phyloP scores from a whole-genome alignment of 2,888 invertebrate genomes.

The Ochropacha duplaris region DNA sequence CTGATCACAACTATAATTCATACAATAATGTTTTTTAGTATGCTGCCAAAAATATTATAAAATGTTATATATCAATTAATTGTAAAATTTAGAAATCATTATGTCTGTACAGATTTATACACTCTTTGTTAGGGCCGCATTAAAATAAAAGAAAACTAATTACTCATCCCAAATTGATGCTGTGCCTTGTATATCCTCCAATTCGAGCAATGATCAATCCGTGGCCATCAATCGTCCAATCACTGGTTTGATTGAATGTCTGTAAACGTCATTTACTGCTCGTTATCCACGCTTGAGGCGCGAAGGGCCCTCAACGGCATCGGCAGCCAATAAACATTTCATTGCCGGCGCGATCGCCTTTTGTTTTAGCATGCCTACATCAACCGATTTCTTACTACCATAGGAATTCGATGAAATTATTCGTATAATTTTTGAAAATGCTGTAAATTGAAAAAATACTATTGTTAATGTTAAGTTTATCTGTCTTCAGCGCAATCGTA shows the following conservation, averaged over 20 bases:
- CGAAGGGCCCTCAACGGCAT: conserved; percentile 39
- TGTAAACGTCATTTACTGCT: conserved; percentile 65
- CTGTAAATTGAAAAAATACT: too few species aligned
- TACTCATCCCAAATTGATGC: conserved; percentile 34
- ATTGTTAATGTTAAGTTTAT: too few species aligned
- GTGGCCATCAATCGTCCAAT: conserved; percentile 54
- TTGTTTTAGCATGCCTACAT: conserved; percentile 33
- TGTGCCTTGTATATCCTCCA: conserved; percentile 37
- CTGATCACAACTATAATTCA: neutral
- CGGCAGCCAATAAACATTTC: conserved; percentile 62
- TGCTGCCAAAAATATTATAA: neutral
- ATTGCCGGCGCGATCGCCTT: conserved; percentile 40
- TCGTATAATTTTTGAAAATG: neutral
- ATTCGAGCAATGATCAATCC: conserved; percentile 15
- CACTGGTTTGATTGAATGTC: conserved; percentile 66
- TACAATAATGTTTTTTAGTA: too few species aligned
- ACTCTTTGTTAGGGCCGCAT: conserved; percentile 15
- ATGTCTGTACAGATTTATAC: conserved; percentile 8
- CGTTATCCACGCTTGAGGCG: conserved; percentile 67
- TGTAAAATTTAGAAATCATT: conserved; percentile 1
- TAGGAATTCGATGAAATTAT: neutral
- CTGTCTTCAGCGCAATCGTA: too few species aligned
- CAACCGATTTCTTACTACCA: neutral
- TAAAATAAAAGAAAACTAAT: conserved; percentile 33
- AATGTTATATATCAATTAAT: neutral